These are phyloP conservation scores for Leucophenga montana DNA, from an alignment of 2,888 invertebrate genomes.

Conservation along the genomic window DNA sequence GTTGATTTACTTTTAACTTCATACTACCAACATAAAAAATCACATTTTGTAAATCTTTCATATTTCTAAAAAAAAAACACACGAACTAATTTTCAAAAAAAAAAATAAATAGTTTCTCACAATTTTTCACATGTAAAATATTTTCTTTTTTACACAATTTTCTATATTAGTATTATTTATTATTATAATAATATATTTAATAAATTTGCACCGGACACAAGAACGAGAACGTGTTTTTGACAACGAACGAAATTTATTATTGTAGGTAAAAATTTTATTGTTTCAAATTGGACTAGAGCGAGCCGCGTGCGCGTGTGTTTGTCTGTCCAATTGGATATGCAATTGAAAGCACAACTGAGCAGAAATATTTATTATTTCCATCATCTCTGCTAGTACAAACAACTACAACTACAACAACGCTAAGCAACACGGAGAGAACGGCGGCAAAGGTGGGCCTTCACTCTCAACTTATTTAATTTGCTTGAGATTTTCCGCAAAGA, in stretches of 20 bases:
- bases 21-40: too few relatives aligned
- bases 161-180: too few relatives aligned
- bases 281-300: constrained; percentile 38
- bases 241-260: not conserved
- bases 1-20: too few relatives aligned
- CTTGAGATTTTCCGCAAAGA: constrained; percentile 57
- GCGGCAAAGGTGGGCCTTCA: not conserved
- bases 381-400: constrained; percentile 31
- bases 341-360: constrained; percentile 58
- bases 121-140: too few relatives aligned
- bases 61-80: too few relatives aligned
- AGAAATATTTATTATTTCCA: constrained; percentile 38
- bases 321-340: constrained; percentile 58
- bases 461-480: constrained; percentile 26
- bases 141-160: too few relatives aligned
- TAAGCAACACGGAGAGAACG: constrained; percentile 42
- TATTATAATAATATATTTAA: too few relatives aligned
- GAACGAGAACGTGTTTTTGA: too few relatives aligned
- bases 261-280: constrained; percentile 17
- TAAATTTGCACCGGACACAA: too few relatives aligned
- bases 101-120: too few relatives aligned
- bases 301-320: constrained; percentile 46
- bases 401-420: constrained; percentile 38
- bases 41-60: too few relatives aligned
- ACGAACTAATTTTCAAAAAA: too few relatives aligned